Percentiles rank a stretch among this genome's conserved stretches.
Evolutionary conservation across 1,140 invertebrate species (phyloP).

Genomic region (Aphis gossypii): DNA sequence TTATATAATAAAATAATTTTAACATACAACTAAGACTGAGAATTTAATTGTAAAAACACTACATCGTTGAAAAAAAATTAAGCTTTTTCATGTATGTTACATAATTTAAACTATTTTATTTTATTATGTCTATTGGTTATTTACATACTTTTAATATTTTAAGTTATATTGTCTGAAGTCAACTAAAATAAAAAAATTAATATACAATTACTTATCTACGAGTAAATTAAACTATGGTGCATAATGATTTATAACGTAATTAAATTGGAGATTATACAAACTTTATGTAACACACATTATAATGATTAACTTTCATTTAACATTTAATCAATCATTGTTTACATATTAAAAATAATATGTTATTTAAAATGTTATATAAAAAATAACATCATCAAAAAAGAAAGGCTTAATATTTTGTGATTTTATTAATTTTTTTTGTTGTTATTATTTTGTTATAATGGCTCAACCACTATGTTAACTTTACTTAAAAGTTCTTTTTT

Average conservation of each 20-base stretch:
- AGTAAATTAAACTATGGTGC: background rate
- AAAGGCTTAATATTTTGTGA: background rate
- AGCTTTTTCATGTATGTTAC: background rate
- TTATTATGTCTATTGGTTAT: background rate
- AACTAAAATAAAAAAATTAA: background rate
- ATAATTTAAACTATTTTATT: background rate
- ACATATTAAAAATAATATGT: background rate
- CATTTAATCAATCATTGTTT: constrained; percentile 13
- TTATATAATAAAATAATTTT: background rate
- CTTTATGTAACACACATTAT: background rate
- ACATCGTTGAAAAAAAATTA: background rate
- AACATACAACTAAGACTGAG: background rate
- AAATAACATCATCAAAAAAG: background rate
- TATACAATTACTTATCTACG: background rate
- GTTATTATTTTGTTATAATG: constrained; percentile 5
- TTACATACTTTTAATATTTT: background rate
- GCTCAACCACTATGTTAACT: background rate
- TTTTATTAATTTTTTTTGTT: background rate
- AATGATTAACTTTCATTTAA: background rate
- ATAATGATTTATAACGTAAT: background rate
- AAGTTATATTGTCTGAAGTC: background rate
- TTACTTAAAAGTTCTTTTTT: constrained; percentile 6
- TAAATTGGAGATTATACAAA: background rate
- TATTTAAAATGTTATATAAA: background rate
- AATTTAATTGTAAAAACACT: background rate